A percentile compares a stretch with the other conserved stretches of the same genome.
Conservation (phyloP, 2,888 invertebrate genomes). For the Polydrusus tereticollis region DNA sequence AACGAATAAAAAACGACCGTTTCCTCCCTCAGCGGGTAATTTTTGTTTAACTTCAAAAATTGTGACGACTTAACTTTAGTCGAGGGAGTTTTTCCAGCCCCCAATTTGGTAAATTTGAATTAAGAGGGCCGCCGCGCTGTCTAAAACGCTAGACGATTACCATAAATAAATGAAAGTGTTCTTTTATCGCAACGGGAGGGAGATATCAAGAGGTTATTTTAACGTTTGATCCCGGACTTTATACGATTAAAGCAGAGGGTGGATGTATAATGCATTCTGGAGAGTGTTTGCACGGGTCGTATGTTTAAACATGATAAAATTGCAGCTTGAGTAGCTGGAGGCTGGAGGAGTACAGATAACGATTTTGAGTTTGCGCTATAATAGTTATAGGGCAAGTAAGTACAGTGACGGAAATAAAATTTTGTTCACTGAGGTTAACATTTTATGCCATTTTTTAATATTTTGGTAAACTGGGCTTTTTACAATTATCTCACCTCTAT, state of each 20-base stretch:
- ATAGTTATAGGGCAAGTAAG: too few relatives aligned
- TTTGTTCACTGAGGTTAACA: too few relatives aligned
- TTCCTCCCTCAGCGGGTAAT: slow-evolving; percentile 31
- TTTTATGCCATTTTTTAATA: too few relatives aligned
- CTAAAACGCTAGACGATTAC: slow-evolving; percentile 62
- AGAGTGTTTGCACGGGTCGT: slow-evolving; percentile 8
- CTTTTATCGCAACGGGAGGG: slow-evolving; percentile 56
- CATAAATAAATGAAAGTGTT: slow-evolving; percentile 67
- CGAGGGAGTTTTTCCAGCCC: slow-evolving; percentile 41
- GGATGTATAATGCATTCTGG: slow-evolving; percentile 36
- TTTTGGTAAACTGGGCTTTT: too few relatives aligned
- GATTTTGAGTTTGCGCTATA: neutral
- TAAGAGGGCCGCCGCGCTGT: slow-evolving; percentile 40
- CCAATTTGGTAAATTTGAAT: slow-evolving; percentile 34
- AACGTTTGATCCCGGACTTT: slow-evolving; percentile 48
- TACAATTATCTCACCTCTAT: too few relatives aligned
- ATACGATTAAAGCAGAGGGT: slow-evolving; percentile 43
- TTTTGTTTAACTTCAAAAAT: slow-evolving; percentile 53
- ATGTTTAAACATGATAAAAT: slow-evolving; percentile 31
- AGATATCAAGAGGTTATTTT: slow-evolving; percentile 49
- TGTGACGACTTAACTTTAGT: slow-evolving; percentile 53
- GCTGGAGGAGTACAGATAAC: slow-evolving; percentile 35
- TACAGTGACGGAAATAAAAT: too few relatives aligned
- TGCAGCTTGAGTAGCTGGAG: slow-evolving; percentile 28
- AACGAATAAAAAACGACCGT: slow-evolving; percentile 39